A percentile compares a stretch with the other conserved stretches of the same genome.
Conservation (phyloP, 2,113 vertebrate genomes). For the Nibea albiflora region DNA sequence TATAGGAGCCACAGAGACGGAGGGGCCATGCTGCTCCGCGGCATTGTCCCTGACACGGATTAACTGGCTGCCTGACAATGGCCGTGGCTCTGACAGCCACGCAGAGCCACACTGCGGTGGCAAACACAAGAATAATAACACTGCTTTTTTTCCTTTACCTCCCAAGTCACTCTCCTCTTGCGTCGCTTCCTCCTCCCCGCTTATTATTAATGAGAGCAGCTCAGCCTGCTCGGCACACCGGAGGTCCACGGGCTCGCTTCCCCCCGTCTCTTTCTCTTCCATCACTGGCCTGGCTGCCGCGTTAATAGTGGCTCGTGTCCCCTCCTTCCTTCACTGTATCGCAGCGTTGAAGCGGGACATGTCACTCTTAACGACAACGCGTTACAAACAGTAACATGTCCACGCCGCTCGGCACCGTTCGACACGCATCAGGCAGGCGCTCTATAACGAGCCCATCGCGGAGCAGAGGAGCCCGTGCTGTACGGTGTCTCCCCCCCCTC, state of each 20-base stretch:
- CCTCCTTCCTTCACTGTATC: conserved; percentile 55
- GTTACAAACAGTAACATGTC: conserved; percentile 46
- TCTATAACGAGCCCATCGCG: conserved; percentile 79
- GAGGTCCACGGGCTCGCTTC: conserved; percentile 75
- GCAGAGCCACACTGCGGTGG: conserved; percentile 42
- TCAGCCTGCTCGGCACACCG: conserved; percentile 80
- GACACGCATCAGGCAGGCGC: conserved; percentile 73
- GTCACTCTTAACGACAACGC: conserved; percentile 63
- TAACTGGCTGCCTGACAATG: conserved; percentile 75
- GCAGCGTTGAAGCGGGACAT: conserved; percentile 66
- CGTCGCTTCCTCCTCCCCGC: conserved; percentile 83
- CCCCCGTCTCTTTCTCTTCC: conserved; percentile 76
- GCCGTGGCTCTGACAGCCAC: conserved; percentile 68
- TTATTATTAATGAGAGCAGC: conserved; percentile 85
- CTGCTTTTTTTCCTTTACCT: conserved; percentile 73
- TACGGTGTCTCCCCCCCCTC: conserved; percentile 65
- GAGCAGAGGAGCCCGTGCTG: conserved; percentile 68
- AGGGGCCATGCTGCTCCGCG: conserved; percentile 83
- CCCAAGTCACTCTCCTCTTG: conserved; percentile 71
- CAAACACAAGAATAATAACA: conserved; percentile 47
- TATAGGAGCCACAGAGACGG: conserved; percentile 85
- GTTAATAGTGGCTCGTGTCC: conserved; percentile 11
- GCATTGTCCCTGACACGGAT: conserved; percentile 84
- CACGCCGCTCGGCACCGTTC: conserved; percentile 47
- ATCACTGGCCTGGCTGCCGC: conserved; percentile 74